A percentile compares a stretch with the other conserved stretches of the same genome.
phyloP scores from a whole-genome alignment of 2,888 invertebrate genomes.

The Sarcophaga variegata region DNA sequence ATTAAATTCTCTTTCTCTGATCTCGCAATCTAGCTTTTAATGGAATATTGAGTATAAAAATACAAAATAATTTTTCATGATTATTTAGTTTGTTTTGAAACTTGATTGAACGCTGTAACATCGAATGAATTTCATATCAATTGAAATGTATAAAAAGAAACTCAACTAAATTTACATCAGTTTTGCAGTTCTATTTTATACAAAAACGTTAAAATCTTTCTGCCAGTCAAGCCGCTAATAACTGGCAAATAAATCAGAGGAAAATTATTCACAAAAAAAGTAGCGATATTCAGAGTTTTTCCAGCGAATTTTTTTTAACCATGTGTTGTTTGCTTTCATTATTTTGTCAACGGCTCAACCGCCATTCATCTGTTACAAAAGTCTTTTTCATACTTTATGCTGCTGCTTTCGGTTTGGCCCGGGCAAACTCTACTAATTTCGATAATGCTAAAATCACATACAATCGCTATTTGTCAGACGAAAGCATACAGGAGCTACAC shows the following conservation, averaged over 20 bases:
- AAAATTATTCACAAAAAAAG: slow-evolving; percentile 49
- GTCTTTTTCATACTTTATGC: slow-evolving; percentile 37
- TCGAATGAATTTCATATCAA: not conserved
- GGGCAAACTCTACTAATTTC: slow-evolving; percentile 36
- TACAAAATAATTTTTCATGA: no score
- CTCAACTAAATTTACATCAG: no score
- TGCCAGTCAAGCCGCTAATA: not conserved
- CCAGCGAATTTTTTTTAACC: slow-evolving; percentile 32
- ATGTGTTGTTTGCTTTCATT: slow-evolving; percentile 63
- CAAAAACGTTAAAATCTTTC: slow-evolving; percentile 20
- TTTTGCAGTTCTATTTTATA: slow-evolving; percentile 8
- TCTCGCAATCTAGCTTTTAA: no score
- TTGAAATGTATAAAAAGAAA: not conserved
- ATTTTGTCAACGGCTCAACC: slow-evolving; percentile 62
- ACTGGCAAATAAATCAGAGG: slow-evolving; percentile 62
- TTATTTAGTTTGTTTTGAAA: no score
- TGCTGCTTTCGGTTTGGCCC: slow-evolving; percentile 20
- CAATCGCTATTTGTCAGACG: slow-evolving; percentile 75
- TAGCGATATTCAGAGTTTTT: not conserved
- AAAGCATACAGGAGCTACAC: slow-evolving; percentile 76
- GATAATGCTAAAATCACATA: slow-evolving; percentile 74
- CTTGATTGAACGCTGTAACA: no score
- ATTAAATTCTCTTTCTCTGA: no score
- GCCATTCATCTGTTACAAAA: slow-evolving; percentile 53
- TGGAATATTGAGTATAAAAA: no score